phyloP scores from a whole-genome alignment of 2,888 invertebrate genomes.

The Muschampia plurimacula region DNA sequence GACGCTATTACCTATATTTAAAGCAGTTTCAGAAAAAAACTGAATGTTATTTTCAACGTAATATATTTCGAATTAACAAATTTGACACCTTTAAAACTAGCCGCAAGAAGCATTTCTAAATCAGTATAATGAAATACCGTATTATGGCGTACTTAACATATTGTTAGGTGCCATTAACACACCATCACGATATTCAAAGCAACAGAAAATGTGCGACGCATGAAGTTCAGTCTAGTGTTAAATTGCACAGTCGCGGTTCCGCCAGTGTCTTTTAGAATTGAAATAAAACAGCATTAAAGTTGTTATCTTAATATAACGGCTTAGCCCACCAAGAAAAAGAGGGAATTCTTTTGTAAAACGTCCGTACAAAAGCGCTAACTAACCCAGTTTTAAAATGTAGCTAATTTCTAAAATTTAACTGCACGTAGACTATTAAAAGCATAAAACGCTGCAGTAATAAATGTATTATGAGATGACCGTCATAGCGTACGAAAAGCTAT shows the following conservation, averaged over 20 bases:
- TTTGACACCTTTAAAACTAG: too few relatives aligned
- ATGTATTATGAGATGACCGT: conserved; percentile 40
- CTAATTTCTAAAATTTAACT: conserved; percentile 54
- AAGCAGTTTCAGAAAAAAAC: too few relatives aligned
- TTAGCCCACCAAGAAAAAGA: conserved; percentile 49
- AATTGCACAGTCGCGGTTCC: conserved; percentile 21
- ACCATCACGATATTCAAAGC: conserved; percentile 16
- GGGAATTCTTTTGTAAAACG: conserved; percentile 50
- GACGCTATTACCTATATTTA: too few relatives aligned
- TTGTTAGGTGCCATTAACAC: conserved; percentile 14
- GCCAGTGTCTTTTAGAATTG: conserved; percentile 11
- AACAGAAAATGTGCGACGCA: conserved; percentile 22
- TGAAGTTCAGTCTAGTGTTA: conserved; percentile 30
- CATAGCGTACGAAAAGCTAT: conserved; percentile 31
- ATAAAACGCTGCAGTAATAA: conserved; percentile 37
- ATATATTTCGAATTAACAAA: too few relatives aligned
- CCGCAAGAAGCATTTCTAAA: not conserved
- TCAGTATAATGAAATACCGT: not conserved
- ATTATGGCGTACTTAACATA: conserved; percentile 9
- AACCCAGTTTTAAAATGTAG: conserved; percentile 63
- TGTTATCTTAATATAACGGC: conserved; percentile 35
- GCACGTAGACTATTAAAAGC: conserved; percentile 37
- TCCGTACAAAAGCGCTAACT: conserved; percentile 54
- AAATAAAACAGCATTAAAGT: conserved; percentile 22
- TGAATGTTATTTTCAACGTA: too few relatives aligned